A percentile compares a stretch with the other conserved stretches of the same genome.
Evolutionary conservation across 2,113 vertebrate genomes (phyloP).

Genomic region (Brienomyrus brachyistius): DNA sequence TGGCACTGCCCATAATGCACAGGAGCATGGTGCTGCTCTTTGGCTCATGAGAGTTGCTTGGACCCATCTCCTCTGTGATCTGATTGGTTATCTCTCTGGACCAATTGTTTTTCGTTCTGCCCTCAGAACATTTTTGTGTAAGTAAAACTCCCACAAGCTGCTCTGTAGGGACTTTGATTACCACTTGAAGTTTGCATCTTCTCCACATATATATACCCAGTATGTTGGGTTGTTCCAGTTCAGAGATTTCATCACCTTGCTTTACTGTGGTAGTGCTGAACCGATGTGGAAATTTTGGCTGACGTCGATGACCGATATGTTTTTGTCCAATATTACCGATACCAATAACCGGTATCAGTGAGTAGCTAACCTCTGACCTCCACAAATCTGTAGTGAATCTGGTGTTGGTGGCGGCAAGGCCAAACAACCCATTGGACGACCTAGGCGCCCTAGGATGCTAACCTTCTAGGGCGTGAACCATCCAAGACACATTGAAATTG

Average conservation of each 20-base stretch:
- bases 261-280: not conserved
- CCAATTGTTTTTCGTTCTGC: too few relatives aligned
- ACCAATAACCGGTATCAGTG: not conserved
- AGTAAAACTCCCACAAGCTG: too few relatives aligned
- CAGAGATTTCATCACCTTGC: not conserved
- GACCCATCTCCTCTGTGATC: too few relatives aligned
- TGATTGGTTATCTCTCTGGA: too few relatives aligned
- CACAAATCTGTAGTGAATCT: not conserved
- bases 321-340: not conserved
- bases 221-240: not conserved
- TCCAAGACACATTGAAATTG: not conserved
- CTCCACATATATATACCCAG: too few relatives aligned
- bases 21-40: not conserved
- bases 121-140: too few relatives aligned
- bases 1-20: not conserved
- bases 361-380: not conserved
- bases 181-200: not conserved
- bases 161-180: too few relatives aligned
- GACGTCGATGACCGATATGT: not conserved
- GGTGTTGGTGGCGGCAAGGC: not conserved
- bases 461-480: not conserved
- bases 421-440: not conserved
- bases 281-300: not conserved
- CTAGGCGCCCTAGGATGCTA: not conserved
- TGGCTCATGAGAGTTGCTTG: not conserved